Evolutionary conservation across 92 coral and sea anemone species (phyloP), one percentile per base, ranked within the genome.

Genomic region (Porites divaricata): DNA sequence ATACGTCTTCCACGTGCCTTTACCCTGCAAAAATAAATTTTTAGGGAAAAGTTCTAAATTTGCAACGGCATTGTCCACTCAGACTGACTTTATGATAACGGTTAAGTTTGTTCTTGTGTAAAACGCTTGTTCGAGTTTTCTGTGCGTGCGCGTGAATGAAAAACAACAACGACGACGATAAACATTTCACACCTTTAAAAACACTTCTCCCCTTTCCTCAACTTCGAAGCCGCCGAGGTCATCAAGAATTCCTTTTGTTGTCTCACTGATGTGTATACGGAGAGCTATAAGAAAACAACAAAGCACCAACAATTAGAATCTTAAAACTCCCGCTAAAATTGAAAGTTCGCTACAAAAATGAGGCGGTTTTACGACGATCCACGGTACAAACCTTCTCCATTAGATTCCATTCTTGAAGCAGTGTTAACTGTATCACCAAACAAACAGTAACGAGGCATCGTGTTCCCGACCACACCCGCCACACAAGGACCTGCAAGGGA

Each of bases 381-480:
- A 11, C 5, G 65, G 56, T 12, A 26, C 54, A 11, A 22, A 80
- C 85, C 85, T 80, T 80, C 85, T 54, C 98, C 98, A 25, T 95
- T 90, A 9, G 98, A 96, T 67, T 96, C 98, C 98, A 96, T 96
- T 76, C 98, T 87, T 35, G 98, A 96, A 19, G 98, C 95, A 25
- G 96, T 96, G 88, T 96, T 96, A 72, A 96, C 98, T 1, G 98
- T 96, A 66, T 96, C 98, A 50, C 98, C 98, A 70, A 96, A 96
- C 86, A 96, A 79, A 81, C 98, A 96, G 78, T 96, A 96, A 0
- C 98, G 92, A 45, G 98, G 98, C 98, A 96, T 96, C 14, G 95
- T 96, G 92, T 95, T 92, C 15, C 98, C 98, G 11, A 96, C 98
- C 58, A 96, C 98, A 41, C 98, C 98, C n/a, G 98, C 98, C 64